Base-by-base conservation (phyloP, 2,113 vertebrate species). In the Panurus biarmicus region DNA sequence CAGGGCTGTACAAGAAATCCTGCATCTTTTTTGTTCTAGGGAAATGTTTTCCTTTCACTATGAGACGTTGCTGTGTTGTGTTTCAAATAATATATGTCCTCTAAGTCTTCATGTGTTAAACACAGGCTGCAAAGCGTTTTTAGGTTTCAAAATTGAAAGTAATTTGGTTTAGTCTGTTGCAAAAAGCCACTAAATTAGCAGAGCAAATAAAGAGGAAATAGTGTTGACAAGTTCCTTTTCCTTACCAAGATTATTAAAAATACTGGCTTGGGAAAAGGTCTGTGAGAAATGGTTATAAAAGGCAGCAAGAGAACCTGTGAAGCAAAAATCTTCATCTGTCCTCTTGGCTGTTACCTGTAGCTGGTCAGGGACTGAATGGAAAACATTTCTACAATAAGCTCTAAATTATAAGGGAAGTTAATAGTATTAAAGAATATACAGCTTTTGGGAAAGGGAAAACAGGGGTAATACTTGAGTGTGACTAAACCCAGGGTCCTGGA, bases 191-290 rank as follows among this genome's bases (percentile, higher is more conserved):
- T 83, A 64, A 91, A 77, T 56, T 87, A 90, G 44, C 31, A 65
- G 66, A 94, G 62, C 77, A 85, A 87, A 76, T 75, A 76, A 79
- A 93, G 81, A 93, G 72, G 91, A 93, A 94, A 80, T 57, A 66
- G 51, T 56, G n/a, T 80, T 95, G 93, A 88, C 67, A 74, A 44
- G 60, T 95, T 94, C n/a, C 36, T 80, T 88, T 95, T 93, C 75
- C 78, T 73, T 96, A 86, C 40, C 19, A 17, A 75, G 64, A 85
- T 79, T 79, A 79, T 73, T 82, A 31, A 89, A 96, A 85, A 89
- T 65, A 57, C 28, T 65, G 40, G 3, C n/a, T 82, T 87, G 29
- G 87, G 40, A 51, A 94, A 87, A 50, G 44, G 13, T 36, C 50
- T 76, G 10, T 47, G 78, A 87, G 74, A 91, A 89, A 65, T 35